phyloP scores from a whole-genome alignment of 2,888 invertebrate genomes.

The Plusia festucae region DNA sequence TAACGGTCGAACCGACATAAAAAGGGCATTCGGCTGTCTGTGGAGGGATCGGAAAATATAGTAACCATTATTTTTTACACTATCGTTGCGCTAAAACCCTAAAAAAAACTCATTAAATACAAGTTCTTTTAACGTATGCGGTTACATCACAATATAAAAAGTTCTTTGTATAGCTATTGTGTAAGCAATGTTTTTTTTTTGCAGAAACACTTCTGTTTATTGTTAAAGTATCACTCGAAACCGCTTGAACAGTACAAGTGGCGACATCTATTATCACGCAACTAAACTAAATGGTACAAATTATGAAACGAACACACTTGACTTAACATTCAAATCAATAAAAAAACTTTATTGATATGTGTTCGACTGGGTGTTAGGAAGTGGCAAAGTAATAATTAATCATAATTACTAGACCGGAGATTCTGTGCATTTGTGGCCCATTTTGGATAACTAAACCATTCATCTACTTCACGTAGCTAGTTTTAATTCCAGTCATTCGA shows the following conservation, averaged over 20 bases:
- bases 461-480: no score
- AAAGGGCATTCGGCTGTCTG: constrained; percentile 66
- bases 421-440: no score
- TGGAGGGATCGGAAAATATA: constrained; percentile 62
- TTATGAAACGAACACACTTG: neutral
- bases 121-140: constrained; percentile 9
- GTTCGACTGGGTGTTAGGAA: no score
- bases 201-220: constrained; percentile 7
- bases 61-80: constrained; percentile 51
- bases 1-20: constrained; percentile 65
- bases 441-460: no score
- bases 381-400: no score
- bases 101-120: constrained; percentile 23
- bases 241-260: constrained; percentile 18
- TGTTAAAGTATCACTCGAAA: neutral
- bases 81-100: constrained; percentile 24
- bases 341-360: no score
- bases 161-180: neutral
- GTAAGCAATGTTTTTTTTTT: neutral
- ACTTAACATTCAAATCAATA: no score
- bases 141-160: constrained; percentile 12
- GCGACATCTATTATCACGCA: constrained; percentile 47
- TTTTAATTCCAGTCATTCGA: no score
- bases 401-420: no score
- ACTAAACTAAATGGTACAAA: constrained; percentile 15